Base-by-base conservation (phyloP, 35 echinoderm and acorn worm species). In the Apostichopus californicus region DNA sequence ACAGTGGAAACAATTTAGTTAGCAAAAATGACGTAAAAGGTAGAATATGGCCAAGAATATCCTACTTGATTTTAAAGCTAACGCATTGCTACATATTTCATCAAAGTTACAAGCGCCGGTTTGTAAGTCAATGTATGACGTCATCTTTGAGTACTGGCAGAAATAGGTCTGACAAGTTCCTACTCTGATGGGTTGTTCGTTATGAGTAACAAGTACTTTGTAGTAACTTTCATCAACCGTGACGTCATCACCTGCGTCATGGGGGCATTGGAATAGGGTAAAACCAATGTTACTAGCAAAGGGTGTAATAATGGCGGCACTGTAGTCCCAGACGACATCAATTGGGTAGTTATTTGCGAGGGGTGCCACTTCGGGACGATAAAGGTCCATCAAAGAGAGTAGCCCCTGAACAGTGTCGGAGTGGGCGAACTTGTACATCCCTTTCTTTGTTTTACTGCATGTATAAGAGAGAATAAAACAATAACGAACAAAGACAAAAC, bases 351-450 rank as follows among this genome's bases (percentile, higher is more conserved):
- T 90, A 4, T 73, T 57, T 18, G 85, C 85, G 6, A 12, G 14
- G 1, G 87, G 86, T 24, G 77, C 13, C 4, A 57, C 20, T 5
- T 73, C 46, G 4, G 87, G 84, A 28, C 58, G 55, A 25, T 64
- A 93, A 0, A 93, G 85, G 46, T 58, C 58, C 71, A 93, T 56
- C 18, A 93, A 11, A 10, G 83, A 9, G 1, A 57, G 15, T 1
- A 93, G 73, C 18, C 72, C 84, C 12, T 89, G 22, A 4, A 93
- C 13, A 18, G 86, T 93, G 57, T 93, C 86, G 14, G 85, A 87
- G 78, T 93, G 92, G 6, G 86, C 86, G 87, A 93, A 88, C 68
- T 93, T 89, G 77, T 89, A 93, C 34, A 89, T 28, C 10, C 92
- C 92, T 54, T 78, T 87, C 59, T 77, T 84, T 14, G 77, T 65